Evolutionary conservation across 1,140 invertebrate genomes (phyloP).

Genomic region (Wiebesia pumilae): DNA sequence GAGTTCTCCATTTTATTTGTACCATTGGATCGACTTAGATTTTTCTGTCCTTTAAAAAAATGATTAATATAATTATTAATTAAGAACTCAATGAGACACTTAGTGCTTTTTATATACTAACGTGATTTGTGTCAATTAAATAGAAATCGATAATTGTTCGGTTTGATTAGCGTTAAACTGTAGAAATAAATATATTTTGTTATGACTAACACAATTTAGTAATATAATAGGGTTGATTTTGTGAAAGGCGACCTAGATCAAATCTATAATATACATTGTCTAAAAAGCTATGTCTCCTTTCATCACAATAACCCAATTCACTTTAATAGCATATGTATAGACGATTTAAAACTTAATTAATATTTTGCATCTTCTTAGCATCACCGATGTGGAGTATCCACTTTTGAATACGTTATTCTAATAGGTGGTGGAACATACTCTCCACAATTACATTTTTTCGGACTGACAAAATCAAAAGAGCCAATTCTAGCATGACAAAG

Average conservation of each 20-base stretch:
- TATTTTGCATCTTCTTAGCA: conserved; percentile 19
- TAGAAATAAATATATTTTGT: conserved; percentile 47
- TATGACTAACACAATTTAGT: conserved; percentile 44
- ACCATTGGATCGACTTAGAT: conserved; percentile 38
- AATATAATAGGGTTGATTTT: conserved; percentile 42
- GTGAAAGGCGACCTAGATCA: conserved; percentile 48
- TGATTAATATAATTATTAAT: conserved; percentile 28
- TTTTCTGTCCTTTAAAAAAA: conserved; percentile 38
- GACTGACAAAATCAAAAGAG: conserved; percentile 69
- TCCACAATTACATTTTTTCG: conserved; percentile 65
- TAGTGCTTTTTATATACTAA: conserved; percentile 21
- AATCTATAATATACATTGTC: conserved; percentile 49
- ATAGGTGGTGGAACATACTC: conserved; percentile 63
- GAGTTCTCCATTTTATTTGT: conserved; percentile 48
- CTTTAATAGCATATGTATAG: conserved; percentile 40
- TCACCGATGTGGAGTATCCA: conserved; percentile 59
- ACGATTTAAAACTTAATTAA: conserved; percentile 51
- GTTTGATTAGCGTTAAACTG: conserved; percentile 37
- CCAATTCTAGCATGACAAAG: conserved; percentile 67
- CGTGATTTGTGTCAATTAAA: conserved; percentile 31
- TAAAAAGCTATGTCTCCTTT: conserved; percentile 50
- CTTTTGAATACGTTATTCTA: conserved; percentile 66
- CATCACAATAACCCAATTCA: conserved; percentile 23
- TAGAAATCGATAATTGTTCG: conserved; percentile 10
- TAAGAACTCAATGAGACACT: conserved; percentile 37